phyloP scores from a whole-genome alignment of 2,888 invertebrate species.

The Hermodice carunculata region DNA sequence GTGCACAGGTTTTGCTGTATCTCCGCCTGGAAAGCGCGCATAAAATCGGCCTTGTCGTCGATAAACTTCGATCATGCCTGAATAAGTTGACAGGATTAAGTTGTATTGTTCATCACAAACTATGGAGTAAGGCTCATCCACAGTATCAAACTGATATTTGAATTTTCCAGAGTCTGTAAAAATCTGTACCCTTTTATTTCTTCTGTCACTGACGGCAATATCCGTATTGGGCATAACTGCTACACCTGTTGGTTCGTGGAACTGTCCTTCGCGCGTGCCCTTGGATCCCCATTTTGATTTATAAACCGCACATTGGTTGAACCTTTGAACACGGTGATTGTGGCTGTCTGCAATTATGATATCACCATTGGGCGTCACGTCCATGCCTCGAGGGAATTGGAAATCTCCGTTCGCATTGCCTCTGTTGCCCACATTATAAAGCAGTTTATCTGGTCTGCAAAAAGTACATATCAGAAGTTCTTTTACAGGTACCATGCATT shows the following conservation, averaged over 20 bases:
- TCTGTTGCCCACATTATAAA: constrained; percentile 50
- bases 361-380: constrained; percentile 49
- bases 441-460: constrained; percentile 58
- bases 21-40: too few species aligned
- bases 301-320: constrained; percentile 19
- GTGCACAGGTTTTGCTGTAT: too few species aligned
- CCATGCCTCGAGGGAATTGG: constrained; percentile 57
- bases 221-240: constrained; percentile 58
- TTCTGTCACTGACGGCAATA: constrained; percentile 61
- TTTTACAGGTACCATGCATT: too few species aligned
- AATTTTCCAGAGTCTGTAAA: constrained; percentile 42
- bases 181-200: constrained; percentile 52
- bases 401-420: constrained; percentile 57
- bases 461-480: too few species aligned
- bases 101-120: constrained; percentile 51
- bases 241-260: constrained; percentile 59
- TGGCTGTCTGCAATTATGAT: constrained; percentile 60
- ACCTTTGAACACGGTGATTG: constrained; percentile 57
- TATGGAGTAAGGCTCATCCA: constrained; percentile 51
- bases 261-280: constrained; percentile 51
- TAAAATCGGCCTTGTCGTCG: constrained; percentile 44
- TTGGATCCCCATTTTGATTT: constrained; percentile 47
- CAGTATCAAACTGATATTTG: constrained; percentile 48
- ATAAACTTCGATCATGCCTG: constrained; percentile 51
- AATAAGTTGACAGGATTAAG: constrained; percentile 51